These are phyloP conservation scores for Cephus rjabovi DNA, from an alignment of 2,888 invertebrate species.

Conservation along the genomic window DNA sequence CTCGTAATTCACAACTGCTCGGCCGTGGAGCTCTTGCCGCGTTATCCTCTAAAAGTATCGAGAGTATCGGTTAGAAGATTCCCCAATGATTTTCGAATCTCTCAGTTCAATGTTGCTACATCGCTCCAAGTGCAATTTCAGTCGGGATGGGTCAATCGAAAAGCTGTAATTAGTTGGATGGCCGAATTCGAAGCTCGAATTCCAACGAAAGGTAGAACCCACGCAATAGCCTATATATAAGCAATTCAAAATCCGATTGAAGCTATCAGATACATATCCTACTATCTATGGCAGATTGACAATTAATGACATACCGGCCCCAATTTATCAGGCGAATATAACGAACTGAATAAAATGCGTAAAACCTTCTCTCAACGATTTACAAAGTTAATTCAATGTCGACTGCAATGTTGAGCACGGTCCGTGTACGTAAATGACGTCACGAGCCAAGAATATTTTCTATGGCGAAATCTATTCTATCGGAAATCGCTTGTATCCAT, in stretches of 20 bases:
- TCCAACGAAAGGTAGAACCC: not conserved
- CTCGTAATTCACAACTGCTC: slow-evolving; percentile 31
- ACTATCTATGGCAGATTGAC: slow-evolving; percentile 29
- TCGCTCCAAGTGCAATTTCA: slow-evolving; percentile 15
- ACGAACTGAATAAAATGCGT: not conserved
- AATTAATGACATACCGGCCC: slow-evolving; percentile 48
- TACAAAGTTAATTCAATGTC: not conserved
- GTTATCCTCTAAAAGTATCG: slow-evolving; percentile 7
- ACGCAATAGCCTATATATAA: not conserved
- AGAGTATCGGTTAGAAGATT: slow-evolving; percentile 16
- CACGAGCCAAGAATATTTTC: not conserved
- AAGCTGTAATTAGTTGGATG: slow-evolving; percentile 2
- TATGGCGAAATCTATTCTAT: not conserved
- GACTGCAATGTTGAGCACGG: not conserved
- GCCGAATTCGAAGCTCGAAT: not conserved
- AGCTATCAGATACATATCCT: not conserved
- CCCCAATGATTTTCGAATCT: slow-evolving; percentile 9
- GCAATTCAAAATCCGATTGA: not conserved
- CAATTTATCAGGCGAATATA: not conserved
- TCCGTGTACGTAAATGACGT: not conserved
- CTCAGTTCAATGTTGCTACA: slow-evolving; percentile 9
- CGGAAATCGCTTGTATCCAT: not conserved
- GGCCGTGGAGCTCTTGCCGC: slow-evolving; percentile 5
- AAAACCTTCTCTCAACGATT: not conserved
- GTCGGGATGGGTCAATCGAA: slow-evolving; percentile 25